Evolutionary conservation across 2,888 invertebrate genomes (phyloP).

Genomic region (Stratiomys singularior): DNA sequence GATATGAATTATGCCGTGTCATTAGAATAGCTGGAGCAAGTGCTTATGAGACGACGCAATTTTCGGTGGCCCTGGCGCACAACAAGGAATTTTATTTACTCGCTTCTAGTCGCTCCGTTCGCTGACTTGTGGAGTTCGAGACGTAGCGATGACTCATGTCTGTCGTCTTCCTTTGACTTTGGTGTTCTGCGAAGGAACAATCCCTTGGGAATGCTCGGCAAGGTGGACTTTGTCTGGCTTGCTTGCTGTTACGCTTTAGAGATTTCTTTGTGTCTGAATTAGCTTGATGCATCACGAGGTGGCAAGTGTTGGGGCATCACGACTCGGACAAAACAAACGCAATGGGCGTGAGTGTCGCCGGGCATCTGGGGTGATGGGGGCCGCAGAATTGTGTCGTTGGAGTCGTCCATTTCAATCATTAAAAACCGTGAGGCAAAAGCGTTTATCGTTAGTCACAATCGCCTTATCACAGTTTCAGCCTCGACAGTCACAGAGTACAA

Average conservation of each 20-base stretch:
- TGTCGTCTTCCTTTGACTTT: constrained; percentile 32
- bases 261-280: background rate
- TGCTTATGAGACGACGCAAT: constrained; percentile 39
- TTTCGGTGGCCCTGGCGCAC: constrained; percentile 47
- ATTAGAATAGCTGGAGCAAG: background rate
- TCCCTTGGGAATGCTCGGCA: background rate
- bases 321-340: background rate
- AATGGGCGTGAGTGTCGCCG: constrained; percentile 43
- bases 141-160: constrained; percentile 28
- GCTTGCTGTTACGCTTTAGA: background rate
- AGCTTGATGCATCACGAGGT: background rate
- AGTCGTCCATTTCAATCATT: background rate
- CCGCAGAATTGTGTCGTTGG: background rate
- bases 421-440: too few relatives aligned
- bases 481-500: background rate
- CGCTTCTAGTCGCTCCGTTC: background rate
- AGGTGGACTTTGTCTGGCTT: constrained; percentile 16
- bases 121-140: background rate
- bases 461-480: background rate
- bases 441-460: constrained; percentile 26
- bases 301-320: background rate
- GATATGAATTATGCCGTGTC: background rate
- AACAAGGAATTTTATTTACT: constrained; percentile 29
- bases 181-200: background rate
- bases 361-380: background rate